Base-by-base conservation (phyloP, 2,797 vertebrate genomes). In the Emydoidea blandingii region DNA sequence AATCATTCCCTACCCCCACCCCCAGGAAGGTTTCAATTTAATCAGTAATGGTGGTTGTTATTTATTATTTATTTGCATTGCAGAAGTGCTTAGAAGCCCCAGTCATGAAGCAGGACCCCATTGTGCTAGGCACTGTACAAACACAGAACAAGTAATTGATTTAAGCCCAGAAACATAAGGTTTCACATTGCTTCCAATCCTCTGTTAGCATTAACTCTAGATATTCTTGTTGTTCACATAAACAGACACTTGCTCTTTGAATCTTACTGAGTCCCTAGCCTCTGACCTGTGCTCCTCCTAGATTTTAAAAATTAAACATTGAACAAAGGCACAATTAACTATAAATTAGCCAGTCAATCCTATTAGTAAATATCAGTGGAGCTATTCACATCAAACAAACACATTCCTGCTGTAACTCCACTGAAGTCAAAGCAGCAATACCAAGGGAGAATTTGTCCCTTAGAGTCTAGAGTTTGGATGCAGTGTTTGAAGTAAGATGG, bases 51-150 rank as follows among this genome's bases (percentile, higher is more conserved):
- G n/a, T 6, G n/a, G 87, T 52, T 68, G 79, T 88, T 56, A 47
- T 16, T 2, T 79, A 88, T 92, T 91, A 81, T 95, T 95, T 65
- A 29, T 49, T 94, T 93, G 65, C 49, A 90, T 90, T 95, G 84
- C 94, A 94, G 90, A n/a, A 74, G 87, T 37, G 85, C 87, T 84
- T 96, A 78, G 83, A 59, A 94, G 90, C 4, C 25, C 41, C 44
- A 47, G 25, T 76, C 44, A 47, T 29, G 27, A 25, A 76, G 47
- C 11, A 47, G 23, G 41, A 44, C 11, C 41, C 72, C 72, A 47
- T 12, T 47, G 23, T 76, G 23, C 23, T 6, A 76, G 25, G 7
- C 25, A 25, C 72, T 47, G 37, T 44, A 47, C 25, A 76, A 44
- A 76, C 41, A 76, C 37, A 72, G 18, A 72, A 68, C 65, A 23